Evolutionary conservation across 2,113 vertebrate genomes (phyloP), one percentile per base, ranked within the genome.

Genomic region (Scopus umbretta): DNA sequence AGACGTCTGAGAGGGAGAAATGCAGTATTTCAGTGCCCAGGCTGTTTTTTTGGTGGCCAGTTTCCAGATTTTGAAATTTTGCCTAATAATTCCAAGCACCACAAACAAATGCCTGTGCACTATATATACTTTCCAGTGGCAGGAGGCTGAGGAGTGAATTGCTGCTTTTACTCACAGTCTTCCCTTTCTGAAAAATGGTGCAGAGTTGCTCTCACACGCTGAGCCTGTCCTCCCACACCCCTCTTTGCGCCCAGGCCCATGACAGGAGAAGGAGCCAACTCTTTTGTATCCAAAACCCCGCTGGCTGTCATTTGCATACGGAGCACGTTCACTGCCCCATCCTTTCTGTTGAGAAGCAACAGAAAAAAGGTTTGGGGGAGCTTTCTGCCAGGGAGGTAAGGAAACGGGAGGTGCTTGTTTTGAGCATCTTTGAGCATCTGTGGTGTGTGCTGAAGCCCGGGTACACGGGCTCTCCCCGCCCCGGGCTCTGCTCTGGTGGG

Each of bases 391-490:
- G 50, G 13, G 23, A 70, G 43, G 25, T 30, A 83, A 90, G 42
- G 32, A 68, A 36, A 63, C 0, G 2, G 27, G 6, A 62, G 21
- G 26, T 58, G 34, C 26, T 53, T 1, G 0, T 68, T 73, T 30
- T 9, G 56, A 80, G 36, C 26, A 30, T n/a, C 58, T 71, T 43
- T 43, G 40, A 75, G 43, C 23, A 36, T 3, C 25, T 63, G 21
- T 0, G 3, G 25, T 65, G 17, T 1, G 1, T 0, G 5, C 17
- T 0, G 1, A 56, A 62, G 19, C 62, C 34, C 0, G 8, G 36
- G 27, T 32, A 26, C 11, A 1, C 1, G 13, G 67, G 27, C 8
- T 53, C 5, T 8, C 5, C 6, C 32, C 21, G n/a, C n/a, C 4
- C 5, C 0, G 1, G 13, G 53, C 29, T 47, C 16, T 62, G 40